phyloP scores from a whole-genome alignment of 2,888 invertebrate species.

The Sympetrum striolatum region DNA sequence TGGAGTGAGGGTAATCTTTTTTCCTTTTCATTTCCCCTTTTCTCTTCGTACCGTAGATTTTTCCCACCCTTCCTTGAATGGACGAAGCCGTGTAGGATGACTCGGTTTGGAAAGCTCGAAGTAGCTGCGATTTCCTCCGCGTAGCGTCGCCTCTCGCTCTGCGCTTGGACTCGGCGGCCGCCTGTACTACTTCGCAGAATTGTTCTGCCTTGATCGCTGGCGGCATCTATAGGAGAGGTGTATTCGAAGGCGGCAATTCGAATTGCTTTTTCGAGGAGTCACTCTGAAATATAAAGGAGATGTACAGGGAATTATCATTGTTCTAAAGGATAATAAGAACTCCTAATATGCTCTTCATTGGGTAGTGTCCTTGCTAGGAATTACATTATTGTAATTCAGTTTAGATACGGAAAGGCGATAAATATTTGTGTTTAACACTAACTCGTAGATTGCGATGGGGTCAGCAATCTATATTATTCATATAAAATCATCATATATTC shows the following conservation, averaged over 20 bases:
- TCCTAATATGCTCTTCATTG: too few species aligned
- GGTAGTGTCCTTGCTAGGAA: too few species aligned
- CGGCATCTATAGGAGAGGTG: background rate
- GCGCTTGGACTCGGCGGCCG: background rate
- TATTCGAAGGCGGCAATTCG: background rate
- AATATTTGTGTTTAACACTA: too few species aligned
- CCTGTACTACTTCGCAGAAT: background rate
- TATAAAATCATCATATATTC: too few species aligned
- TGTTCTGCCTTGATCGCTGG: background rate
- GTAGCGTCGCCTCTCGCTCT: background rate
- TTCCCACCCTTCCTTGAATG: slow-evolving; percentile 41
- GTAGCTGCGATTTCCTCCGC: background rate
- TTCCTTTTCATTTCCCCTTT: slow-evolving; percentile 4
- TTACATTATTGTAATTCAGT: too few species aligned
- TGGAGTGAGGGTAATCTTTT: background rate
- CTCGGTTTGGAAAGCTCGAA: background rate
- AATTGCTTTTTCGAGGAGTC: background rate
- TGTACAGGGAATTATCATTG: too few species aligned
- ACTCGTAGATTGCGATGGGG: too few species aligned
- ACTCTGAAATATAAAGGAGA: too few species aligned
- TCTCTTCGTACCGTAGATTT: slow-evolving; percentile 9
- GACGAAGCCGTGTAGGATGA: slow-evolving; percentile 18
- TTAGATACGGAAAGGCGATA: too few species aligned
- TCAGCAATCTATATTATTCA: too few species aligned
- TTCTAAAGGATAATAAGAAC: too few species aligned